These are phyloP conservation scores for Agrilus mali DNA, from an alignment of 2,888 invertebrate species.

Conservation along the genomic window DNA sequence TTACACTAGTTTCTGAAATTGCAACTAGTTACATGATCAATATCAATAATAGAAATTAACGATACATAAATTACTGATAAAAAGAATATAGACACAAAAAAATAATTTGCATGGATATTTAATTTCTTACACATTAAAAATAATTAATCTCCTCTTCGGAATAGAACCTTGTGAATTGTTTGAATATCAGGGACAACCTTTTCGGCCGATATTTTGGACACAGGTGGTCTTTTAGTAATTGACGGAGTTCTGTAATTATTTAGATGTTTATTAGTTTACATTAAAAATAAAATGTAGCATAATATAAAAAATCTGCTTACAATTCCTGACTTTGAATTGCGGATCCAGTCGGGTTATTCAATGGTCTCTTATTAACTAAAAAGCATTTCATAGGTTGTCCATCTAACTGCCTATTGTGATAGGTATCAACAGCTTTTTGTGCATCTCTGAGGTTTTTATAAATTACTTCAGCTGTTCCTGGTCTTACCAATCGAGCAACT, in stretches of 20 bases:
- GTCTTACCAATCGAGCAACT: slow-evolving; percentile 70
- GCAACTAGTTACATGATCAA: no score
- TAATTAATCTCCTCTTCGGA: slow-evolving; percentile 26
- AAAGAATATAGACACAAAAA: no score
- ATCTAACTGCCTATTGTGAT: slow-evolving; percentile 86
- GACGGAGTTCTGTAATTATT: slow-evolving; percentile 12
- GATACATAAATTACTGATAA: no score
- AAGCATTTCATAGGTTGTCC: slow-evolving; percentile 89
- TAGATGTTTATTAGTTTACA: not conserved
- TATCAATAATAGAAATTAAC: no score
- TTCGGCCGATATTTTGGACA: slow-evolving; percentile 17
- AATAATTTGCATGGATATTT: no score
- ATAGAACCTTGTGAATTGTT: slow-evolving; percentile 59
- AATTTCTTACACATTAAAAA: no score
- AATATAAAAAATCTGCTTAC: slow-evolving; percentile 14
- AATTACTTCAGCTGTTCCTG: slow-evolving; percentile 85
- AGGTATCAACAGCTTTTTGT: slow-evolving; percentile 79
- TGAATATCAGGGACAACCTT: slow-evolving; percentile 51
- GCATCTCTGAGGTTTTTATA: slow-evolving; percentile 79
- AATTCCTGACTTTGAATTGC: slow-evolving; percentile 23
- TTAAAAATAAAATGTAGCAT: no score
- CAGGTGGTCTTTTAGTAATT: slow-evolving; percentile 14
- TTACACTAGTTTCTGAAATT: no score
- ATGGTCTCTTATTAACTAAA: slow-evolving; percentile 62
- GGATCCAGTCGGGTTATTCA: slow-evolving; percentile 44